A percentile compares a stretch with the other conserved stretches of the same genome.
These are phyloP conservation scores for Aix galericulata DNA, from an alignment of 2,113 vertebrate species.

Conservation along the genomic window DNA sequence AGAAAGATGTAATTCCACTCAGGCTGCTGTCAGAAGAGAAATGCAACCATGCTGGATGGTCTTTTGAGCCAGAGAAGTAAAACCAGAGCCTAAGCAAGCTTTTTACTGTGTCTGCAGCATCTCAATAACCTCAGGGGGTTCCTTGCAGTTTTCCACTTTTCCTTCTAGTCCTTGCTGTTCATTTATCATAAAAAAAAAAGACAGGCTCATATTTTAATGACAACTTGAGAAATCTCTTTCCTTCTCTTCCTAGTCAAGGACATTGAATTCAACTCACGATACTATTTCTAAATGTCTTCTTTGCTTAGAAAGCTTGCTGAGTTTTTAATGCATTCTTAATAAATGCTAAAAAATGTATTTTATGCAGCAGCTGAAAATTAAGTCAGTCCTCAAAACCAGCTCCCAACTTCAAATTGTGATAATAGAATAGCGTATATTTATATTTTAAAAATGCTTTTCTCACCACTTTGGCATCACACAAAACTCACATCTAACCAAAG, in stretches of 20 bases:
- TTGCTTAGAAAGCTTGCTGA: neutral
- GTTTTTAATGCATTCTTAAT: neutral
- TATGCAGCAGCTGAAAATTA: neutral
- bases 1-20: neutral
- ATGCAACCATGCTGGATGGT: neutral
- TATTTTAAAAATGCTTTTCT: neutral
- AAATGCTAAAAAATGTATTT: neutral
- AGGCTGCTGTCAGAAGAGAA: neutral
- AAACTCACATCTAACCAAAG: neutral
- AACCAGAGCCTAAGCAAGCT: neutral
- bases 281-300: neutral
- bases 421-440: neutral
- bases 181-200: slow-evolving; percentile 36
- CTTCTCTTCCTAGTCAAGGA: slow-evolving; percentile 2
- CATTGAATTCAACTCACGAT: neutral
- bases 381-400: neutral
- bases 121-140: neutral
- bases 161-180: neutral
- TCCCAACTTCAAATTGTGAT: neutral
- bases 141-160: neutral
- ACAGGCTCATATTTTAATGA: slow-evolving; percentile 30
- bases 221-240: neutral
- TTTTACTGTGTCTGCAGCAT: neutral
- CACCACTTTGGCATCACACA: neutral
- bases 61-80: neutral